Conservation (phyloP, 2,888 invertebrate genomes). For the Thyatira batis region DNA sequence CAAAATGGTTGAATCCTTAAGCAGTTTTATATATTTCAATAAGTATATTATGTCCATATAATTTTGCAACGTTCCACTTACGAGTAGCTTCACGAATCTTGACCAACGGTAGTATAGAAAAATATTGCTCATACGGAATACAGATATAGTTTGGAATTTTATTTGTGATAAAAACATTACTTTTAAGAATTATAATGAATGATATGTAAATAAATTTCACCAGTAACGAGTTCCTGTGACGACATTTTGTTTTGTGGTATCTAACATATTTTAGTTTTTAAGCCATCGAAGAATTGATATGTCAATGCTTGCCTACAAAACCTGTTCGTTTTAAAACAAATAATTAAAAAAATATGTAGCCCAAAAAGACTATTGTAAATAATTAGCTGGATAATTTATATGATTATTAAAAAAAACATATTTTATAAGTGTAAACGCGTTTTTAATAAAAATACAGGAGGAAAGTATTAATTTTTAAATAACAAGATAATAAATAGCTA, state of each 20-base stretch:
- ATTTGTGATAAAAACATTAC: conserved; percentile 67
- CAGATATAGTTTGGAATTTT: conserved; percentile 73
- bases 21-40: neutral
- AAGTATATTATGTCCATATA: neutral
- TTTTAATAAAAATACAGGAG: conserved; percentile 60
- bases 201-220: conserved; percentile 57
- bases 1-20: neutral
- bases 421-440: conserved; percentile 62
- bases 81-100: conserved; percentile 39
- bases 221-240: conserved; percentile 60
- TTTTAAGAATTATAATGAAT: conserved; percentile 49
- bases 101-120: conserved; percentile 75
- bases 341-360: conserved; percentile 59
- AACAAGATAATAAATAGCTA: conserved; percentile 75
- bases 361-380: conserved; percentile 76
- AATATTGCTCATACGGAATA: conserved; percentile 70
- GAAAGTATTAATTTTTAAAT: conserved; percentile 67
- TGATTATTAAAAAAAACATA: conserved; percentile 43
- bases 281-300: conserved; percentile 42
- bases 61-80: conserved; percentile 6
- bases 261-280: conserved; percentile 36
- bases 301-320: conserved; percentile 73
- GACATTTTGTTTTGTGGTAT: conserved; percentile 41
- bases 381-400: conserved; percentile 69
- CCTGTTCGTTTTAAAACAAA: conserved; percentile 45